Conservation (phyloP, 1,140 invertebrate species). For the Micrasema longulum region DNA sequence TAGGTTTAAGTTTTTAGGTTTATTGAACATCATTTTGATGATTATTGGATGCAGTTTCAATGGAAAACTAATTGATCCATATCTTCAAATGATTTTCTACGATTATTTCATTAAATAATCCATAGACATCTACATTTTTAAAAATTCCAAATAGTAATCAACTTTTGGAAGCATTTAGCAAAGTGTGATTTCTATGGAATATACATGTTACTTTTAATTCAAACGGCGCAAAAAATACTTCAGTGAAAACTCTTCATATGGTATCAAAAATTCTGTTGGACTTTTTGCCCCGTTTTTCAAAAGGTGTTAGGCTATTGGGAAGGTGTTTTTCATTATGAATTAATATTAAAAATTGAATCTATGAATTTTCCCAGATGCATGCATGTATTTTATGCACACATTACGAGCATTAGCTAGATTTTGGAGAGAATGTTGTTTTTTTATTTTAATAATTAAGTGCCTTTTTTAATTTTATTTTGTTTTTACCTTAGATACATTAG, state of each 20-base stretch:
- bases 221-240: constrained; percentile 7
- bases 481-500: background rate
- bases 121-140: constrained; percentile 13
- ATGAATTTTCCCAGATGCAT: constrained; percentile 20
- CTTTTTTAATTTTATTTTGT: constrained; percentile 6
- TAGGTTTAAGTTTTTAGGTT: constrained; percentile 25
- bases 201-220: constrained; percentile 25
- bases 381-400: constrained; percentile 1
- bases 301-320: constrained; percentile 36
- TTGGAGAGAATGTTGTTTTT: constrained; percentile 10
- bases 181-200: constrained; percentile 13
- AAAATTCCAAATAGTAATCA: no score
- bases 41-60: background rate
- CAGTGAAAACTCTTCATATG: constrained; percentile 10
- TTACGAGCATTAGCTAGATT: constrained; percentile 25
- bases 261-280: background rate
- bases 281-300: constrained; percentile 6
- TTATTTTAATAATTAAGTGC: constrained; percentile 18
- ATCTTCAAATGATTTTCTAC: constrained; percentile 19
- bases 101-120: constrained; percentile 26
- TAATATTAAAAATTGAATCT: constrained; percentile 24
- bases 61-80: background rate
- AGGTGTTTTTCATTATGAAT: constrained; percentile 25
- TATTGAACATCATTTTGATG: constrained; percentile 10
- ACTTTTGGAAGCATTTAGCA: background rate